These are phyloP conservation scores for Parapsyche elsis DNA, from an alignment of 1,140 invertebrate genomes.

Conservation along the genomic window DNA sequence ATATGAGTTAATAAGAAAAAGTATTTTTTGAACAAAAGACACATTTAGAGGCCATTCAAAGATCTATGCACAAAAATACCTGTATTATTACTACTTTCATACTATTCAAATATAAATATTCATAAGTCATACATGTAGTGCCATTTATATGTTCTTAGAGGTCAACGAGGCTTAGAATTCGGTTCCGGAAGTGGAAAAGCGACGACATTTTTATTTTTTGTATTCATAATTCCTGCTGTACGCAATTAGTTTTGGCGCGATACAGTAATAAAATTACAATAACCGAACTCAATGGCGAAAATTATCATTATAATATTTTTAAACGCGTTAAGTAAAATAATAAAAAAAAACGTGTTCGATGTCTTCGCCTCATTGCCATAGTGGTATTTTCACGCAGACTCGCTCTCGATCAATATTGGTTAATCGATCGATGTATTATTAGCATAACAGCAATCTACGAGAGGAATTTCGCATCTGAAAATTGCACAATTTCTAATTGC, in stretches of 20 bases:
- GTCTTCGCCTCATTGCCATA: too few species aligned
- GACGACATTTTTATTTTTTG: not conserved
- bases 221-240: not conserved
- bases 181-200: slow-evolving; percentile 2
- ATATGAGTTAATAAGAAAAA: too few species aligned
- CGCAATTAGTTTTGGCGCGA: not conserved
- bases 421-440: not conserved
- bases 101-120: slow-evolving; percentile 10
- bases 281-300: too few species aligned
- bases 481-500: too few species aligned
- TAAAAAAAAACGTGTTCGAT: too few species aligned
- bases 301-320: too few species aligned
- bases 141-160: not conserved
- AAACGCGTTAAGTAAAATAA: too few species aligned
- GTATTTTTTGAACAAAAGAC: too few species aligned
- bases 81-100: slow-evolving; percentile 11
- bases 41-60: too few species aligned
- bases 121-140: not conserved
- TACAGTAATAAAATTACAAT: too few species aligned
- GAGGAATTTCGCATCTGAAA: too few species aligned
- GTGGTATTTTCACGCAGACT: not conserved
- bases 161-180: slow-evolving; percentile 9
- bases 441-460: not conserved
- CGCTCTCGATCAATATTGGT: not conserved
- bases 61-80: too few species aligned